Evolutionary conservation across 1,140 invertebrate genomes (phyloP), one percentile per base, ranked within the genome.

Genomic region (Acromyrmex heyeri): DNA sequence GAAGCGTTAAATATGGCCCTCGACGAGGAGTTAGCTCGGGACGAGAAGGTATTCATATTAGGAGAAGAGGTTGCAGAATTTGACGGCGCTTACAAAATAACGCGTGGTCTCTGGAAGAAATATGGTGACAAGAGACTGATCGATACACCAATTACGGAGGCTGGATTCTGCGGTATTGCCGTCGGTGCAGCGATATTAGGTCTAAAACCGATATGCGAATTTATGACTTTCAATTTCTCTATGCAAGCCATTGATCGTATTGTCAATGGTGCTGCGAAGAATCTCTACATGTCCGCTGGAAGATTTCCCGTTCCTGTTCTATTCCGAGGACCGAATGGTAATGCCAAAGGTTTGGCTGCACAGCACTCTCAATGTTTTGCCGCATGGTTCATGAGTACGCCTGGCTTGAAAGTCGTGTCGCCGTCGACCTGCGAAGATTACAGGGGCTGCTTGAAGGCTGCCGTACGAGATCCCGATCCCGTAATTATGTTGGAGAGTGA

Each of bases 61-160:
- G 99, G 99, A 61, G 99, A 99, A 95, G 99, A 99, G 96, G 99
- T 99, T 8, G 99, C 99, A 38, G 96, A 98, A 95, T 99, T 99
- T 93, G 98, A 99, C 94, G 99, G 99, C 85, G 98, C 98, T 61
- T 99, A 99, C 93, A 99, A 99, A 97, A 97, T 96, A 87, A 98
- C 97, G 44, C 97, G 98, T 93, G 98, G 98, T 34, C 95, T 99
- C 57, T 99, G 98, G 98, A 99, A 99, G 93, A 99, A 99, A 95
- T 99, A 98, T 95, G 99, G 99, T 18, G 99, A 99, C 93, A 98
- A 99, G 93, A 96, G 99, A 91, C 96, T 99, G 2, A 98, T 99
- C 64, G 99, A 99, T 93, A 99, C 99, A n/a, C 99, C 99, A n/a
- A 99, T 99, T 92, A 99, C 99, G 64, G 99, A 99, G 96, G 98